Evolutionary conservation across 2,797 vertebrate genomes (phyloP).

Genomic region (Lepilemur ruficaudatus): DNA sequence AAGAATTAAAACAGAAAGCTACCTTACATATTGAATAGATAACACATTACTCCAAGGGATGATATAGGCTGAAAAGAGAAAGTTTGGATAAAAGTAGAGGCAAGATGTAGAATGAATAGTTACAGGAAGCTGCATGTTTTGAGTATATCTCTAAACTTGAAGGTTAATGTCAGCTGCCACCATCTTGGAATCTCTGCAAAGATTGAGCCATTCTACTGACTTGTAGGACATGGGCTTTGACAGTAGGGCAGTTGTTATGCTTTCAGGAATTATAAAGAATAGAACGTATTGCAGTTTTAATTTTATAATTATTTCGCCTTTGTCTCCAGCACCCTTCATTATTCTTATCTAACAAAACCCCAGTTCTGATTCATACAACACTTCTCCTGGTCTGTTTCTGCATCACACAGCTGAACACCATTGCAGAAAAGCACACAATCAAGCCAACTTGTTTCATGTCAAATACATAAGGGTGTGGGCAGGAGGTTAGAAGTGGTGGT

Average conservation of each 20-base stretch:
- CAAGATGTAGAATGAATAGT: background rate
- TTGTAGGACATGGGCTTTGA: background rate
- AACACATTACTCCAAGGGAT: background rate
- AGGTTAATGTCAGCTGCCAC: background rate
- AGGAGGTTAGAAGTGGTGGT: background rate
- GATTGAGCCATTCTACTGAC: background rate
- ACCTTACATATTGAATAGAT: background rate
- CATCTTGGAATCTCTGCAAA: background rate
- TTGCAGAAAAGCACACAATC: background rate
- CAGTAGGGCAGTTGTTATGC: background rate
- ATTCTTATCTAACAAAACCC: background rate
- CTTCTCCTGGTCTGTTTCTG: background rate
- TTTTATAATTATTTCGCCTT: background rate
- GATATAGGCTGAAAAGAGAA: background rate
- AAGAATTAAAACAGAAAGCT: background rate
- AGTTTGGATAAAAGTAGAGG: background rate
- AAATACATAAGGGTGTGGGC: background rate
- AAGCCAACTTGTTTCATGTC: background rate
- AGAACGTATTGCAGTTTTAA: background rate
- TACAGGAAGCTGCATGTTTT: background rate
- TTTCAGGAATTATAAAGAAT: background rate
- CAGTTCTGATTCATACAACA: background rate
- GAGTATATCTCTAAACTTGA: background rate
- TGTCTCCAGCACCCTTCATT: background rate
- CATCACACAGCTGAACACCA: background rate